Evolutionary conservation across 2,888 invertebrate species (phyloP).

Genomic region (Chelonus formosanus): DNA sequence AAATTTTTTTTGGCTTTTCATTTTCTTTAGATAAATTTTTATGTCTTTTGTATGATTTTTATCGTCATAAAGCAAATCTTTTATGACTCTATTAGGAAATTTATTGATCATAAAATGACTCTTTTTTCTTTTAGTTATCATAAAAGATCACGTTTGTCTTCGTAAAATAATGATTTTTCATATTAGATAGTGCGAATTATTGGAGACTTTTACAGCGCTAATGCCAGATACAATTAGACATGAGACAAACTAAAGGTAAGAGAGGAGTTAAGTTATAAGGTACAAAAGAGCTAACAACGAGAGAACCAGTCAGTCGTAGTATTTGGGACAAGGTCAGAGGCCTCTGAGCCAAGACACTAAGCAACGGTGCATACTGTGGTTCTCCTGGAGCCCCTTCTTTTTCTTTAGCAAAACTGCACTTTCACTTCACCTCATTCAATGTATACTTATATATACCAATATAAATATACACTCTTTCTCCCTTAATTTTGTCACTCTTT

Average conservation of each 20-base stretch:
- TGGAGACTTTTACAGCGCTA: slow-evolving; percentile 6
- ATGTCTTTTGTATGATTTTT: too few relatives aligned
- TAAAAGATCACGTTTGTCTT: too few relatives aligned
- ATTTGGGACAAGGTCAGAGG: slow-evolving; percentile 66
- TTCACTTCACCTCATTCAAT: slow-evolving; percentile 26
- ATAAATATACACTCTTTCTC: neutral
- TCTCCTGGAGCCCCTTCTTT: slow-evolving; percentile 41
- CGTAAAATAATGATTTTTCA: neutral
- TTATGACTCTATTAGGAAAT: too few relatives aligned
- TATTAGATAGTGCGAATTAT: neutral
- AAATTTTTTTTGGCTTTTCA: too few relatives aligned
- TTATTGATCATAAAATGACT: too few relatives aligned
- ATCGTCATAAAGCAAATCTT: too few relatives aligned
- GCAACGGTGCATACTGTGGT: slow-evolving; percentile 41
- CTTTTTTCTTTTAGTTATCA: too few relatives aligned
- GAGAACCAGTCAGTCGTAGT: slow-evolving; percentile 52
- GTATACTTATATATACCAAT: slow-evolving; percentile 10
- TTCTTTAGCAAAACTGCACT: slow-evolving; percentile 35
- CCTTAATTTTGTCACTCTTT: slow-evolving; percentile 16
- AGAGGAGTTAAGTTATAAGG: slow-evolving; percentile 1
- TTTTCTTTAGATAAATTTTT: too few relatives aligned
- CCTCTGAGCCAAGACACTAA: slow-evolving; percentile 51
- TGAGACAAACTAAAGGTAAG: slow-evolving; percentile 20
- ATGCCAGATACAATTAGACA: too few relatives aligned
- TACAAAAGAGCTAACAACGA: slow-evolving; percentile 34